phyloP scores from a whole-genome alignment of 2,797 vertebrate species.

The Semaprochilodus insignis region DNA sequence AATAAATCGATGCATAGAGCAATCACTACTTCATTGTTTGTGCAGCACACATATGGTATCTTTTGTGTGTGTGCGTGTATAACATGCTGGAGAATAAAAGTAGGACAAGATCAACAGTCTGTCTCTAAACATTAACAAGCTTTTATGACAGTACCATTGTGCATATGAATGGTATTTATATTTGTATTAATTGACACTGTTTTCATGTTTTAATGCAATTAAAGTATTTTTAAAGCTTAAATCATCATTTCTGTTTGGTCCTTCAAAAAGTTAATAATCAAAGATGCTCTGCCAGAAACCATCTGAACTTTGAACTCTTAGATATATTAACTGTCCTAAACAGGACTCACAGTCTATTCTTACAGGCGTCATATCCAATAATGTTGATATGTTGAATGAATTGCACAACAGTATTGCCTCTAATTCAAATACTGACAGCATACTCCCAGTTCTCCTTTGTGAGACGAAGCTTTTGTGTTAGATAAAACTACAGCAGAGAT shows the following conservation, averaged over 20 bases:
- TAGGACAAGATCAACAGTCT: not conserved
- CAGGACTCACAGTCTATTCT: not conserved
- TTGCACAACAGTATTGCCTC: conserved; percentile 29
- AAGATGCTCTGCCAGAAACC: not conserved
- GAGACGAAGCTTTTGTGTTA: conserved; percentile 56
- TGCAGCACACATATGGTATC: not conserved
- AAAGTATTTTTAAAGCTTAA: not conserved
- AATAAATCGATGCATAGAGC: too few species aligned
- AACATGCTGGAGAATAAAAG: not conserved
- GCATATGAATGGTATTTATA: not conserved
- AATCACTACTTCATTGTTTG: not conserved
- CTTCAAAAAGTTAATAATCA: not conserved
- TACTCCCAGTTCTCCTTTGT: conserved; percentile 1
- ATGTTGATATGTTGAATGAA: not conserved
- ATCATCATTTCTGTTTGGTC: not conserved
- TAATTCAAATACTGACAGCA: not conserved
- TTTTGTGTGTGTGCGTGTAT: not conserved
- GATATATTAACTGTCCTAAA: conserved; percentile 44
- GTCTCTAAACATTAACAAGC: not conserved
- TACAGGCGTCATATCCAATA: not conserved
- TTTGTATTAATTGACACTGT: not conserved
- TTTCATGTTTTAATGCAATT: not conserved
- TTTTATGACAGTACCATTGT: not conserved
- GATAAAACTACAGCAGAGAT: conserved; percentile 57
- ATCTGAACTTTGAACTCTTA: conserved; percentile 49